Conservation (phyloP, 2,113 vertebrate species). For the Caranx ignobilis region DNA sequence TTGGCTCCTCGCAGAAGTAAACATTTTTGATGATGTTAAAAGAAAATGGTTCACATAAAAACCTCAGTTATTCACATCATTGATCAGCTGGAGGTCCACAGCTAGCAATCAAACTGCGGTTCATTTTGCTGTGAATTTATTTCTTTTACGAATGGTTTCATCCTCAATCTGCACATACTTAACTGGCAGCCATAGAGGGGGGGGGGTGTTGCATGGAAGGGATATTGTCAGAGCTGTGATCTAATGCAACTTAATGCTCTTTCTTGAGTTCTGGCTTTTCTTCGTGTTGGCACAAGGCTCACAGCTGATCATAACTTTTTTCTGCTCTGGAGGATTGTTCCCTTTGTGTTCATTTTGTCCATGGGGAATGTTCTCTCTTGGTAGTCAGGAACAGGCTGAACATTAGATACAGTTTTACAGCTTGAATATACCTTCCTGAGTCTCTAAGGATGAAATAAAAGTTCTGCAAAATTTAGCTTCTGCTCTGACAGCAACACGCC, state of each 20-base stretch:
- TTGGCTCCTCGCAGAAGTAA: slow-evolving; percentile 36
- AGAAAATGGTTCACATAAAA: slow-evolving; percentile 36
- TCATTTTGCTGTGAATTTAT: slow-evolving; percentile 42
- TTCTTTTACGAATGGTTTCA: slow-evolving; percentile 43
- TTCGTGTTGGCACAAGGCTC: slow-evolving; percentile 35
- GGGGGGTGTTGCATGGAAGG: slow-evolving; percentile 1
- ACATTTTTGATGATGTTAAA: slow-evolving; percentile 40
- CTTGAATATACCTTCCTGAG: slow-evolving; percentile 29
- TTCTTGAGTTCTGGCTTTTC: slow-evolving; percentile 37
- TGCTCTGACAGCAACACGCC: slow-evolving; percentile 41
- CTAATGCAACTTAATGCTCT: slow-evolving; percentile 42
- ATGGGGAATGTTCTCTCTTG: slow-evolving; percentile 40
- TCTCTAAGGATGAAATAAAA: slow-evolving; percentile 13
- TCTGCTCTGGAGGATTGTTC: slow-evolving; percentile 41
- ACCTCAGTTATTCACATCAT: slow-evolving; percentile 46
- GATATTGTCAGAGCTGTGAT: slow-evolving; percentile 39
- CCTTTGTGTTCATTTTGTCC: slow-evolving; percentile 50
- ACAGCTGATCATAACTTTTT: slow-evolving; percentile 36
- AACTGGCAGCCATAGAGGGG: slow-evolving; percentile 16
- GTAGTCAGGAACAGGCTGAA: slow-evolving; percentile 35
- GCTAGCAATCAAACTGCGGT: slow-evolving; percentile 39
- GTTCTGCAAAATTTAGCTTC: slow-evolving; percentile 7
- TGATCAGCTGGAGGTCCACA: slow-evolving; percentile 31
- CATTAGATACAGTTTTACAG: slow-evolving; percentile 37
- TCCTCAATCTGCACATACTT: slow-evolving; percentile 20